These are phyloP conservation scores for Odiellus spinosus DNA, from an alignment of 2,888 invertebrate species.

Conservation along the genomic window DNA sequence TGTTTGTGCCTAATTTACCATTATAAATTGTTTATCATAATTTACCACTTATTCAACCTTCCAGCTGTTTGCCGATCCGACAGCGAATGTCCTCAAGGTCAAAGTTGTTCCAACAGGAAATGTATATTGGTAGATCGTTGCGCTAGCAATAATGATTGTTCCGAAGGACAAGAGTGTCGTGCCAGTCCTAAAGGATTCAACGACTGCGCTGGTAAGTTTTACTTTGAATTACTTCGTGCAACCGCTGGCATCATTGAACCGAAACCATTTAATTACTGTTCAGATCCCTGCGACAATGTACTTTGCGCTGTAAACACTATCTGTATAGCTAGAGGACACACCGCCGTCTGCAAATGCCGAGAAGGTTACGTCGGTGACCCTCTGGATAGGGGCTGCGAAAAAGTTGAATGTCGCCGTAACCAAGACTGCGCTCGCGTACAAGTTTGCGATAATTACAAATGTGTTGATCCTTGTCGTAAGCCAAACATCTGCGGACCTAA, in stretches of 20 bases:
- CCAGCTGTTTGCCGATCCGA: conserved; percentile 16
- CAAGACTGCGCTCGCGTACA: conserved; percentile 57
- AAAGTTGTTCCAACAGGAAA: conserved; percentile 44
- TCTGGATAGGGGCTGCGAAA: conserved; percentile 48
- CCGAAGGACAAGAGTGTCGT: conserved; percentile 51
- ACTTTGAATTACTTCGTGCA: too few species aligned
- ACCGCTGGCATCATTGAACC: too few species aligned
- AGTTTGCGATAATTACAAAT: conserved; percentile 46
- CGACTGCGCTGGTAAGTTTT: conserved; percentile 23
- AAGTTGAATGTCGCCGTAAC: conserved; percentile 57
- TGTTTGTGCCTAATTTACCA: conserved; percentile 21
- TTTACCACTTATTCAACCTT: conserved; percentile 4
- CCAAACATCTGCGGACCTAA: conserved; percentile 57
- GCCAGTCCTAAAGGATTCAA: conserved; percentile 52
- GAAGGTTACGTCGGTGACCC: conserved; percentile 70
- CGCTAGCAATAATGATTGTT: conserved; percentile 52
- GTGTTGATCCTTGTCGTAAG: conserved; percentile 53
- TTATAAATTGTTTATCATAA: background rate
- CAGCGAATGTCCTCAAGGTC: conserved; percentile 22
- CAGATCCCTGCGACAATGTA: conserved; percentile 54
- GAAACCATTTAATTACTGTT: too few species aligned
- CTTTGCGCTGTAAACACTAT: conserved; percentile 58
- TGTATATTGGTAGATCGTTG: conserved; percentile 41
- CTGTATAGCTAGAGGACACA: conserved; percentile 37
- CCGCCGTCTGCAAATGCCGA: conserved; percentile 41